Conservation (phyloP, 2,113 vertebrate species). For the Xiphias gladius region DNA sequence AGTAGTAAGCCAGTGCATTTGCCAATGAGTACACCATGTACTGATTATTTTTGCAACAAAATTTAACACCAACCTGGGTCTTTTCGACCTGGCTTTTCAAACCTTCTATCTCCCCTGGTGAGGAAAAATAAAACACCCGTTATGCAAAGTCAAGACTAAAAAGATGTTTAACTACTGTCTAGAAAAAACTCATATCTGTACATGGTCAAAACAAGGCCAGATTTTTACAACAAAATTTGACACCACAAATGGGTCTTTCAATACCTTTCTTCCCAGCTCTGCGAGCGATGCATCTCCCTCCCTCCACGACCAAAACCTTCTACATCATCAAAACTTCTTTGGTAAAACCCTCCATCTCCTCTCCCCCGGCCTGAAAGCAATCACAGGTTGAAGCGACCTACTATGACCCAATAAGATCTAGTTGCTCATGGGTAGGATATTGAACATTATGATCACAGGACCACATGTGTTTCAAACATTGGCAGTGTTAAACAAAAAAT, state of each 20-base stretch:
- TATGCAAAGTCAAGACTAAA: not conserved
- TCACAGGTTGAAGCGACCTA: not conserved
- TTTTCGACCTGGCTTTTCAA: conserved; percentile 99
- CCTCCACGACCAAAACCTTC: conserved; percentile 96
- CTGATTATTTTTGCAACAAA: conserved; percentile 32
- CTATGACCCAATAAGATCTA: not conserved
- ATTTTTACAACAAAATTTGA: not conserved
- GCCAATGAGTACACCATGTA: not conserved
- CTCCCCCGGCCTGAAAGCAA: conserved; percentile 91
- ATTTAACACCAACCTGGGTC: conserved; percentile 91
- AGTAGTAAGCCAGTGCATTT: conserved; percentile 32
- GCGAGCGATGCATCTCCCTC: conserved; percentile 97
- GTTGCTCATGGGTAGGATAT: not conserved
- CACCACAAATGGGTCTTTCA: not conserved
- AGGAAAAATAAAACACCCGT: conserved; percentile 38
- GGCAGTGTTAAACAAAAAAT: not conserved
- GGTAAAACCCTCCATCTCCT: conserved; percentile 99
- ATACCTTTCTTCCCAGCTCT: conserved; percentile 99
- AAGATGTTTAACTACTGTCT: not conserved
- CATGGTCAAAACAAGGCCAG: not conserved
- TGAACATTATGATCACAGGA: not conserved
- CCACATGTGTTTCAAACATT: not conserved
- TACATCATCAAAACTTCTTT: conserved; percentile 99
- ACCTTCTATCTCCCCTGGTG: conserved; percentile 95
- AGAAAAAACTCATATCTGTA: not conserved